These are phyloP conservation scores for Dryocosmus kuriphilus DNA, from an alignment of 2,888 invertebrate species.

Conservation along the genomic window DNA sequence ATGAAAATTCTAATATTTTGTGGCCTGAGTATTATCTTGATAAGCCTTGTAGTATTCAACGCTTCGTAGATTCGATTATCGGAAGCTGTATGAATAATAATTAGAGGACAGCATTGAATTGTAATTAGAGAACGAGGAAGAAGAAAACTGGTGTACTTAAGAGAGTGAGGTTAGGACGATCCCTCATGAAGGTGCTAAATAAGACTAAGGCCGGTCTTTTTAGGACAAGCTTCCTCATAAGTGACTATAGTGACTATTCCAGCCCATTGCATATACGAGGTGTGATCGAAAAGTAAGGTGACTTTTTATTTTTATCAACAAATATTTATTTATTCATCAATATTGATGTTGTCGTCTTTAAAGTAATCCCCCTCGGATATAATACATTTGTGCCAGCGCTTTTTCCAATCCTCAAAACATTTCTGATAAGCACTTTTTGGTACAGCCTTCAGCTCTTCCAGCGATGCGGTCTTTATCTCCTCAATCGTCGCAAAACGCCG, in stretches of 20 bases:
- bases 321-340: too few relatives aligned
- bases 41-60: background rate
- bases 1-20: background rate
- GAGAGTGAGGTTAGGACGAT: constrained; percentile 18
- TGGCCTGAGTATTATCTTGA: background rate
- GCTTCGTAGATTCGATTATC: background rate
- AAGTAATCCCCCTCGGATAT: too few relatives aligned
- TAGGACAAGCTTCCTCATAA: constrained; percentile 7
- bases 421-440: too few relatives aligned
- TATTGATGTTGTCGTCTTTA: too few relatives aligned
- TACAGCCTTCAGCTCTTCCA: too few relatives aligned
- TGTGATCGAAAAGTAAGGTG: too few relatives aligned
- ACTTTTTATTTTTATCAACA: too few relatives aligned
- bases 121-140: constrained; percentile 15
- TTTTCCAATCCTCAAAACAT: too few relatives aligned
- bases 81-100: constrained; percentile 28
- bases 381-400: too few relatives aligned
- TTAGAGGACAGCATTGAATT: background rate
- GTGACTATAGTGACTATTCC: constrained; percentile 12
- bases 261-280: background rate
- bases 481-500: too few relatives aligned
- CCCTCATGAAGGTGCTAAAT: constrained; percentile 27
- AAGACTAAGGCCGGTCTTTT: constrained; percentile 25
- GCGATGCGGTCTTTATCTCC: too few relatives aligned
- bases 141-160: constrained; percentile 26